A percentile compares a stretch with the other conserved stretches of the same genome.
Conservation (phyloP, 2,113 vertebrate genomes). For the Labrus mixtus region DNA sequence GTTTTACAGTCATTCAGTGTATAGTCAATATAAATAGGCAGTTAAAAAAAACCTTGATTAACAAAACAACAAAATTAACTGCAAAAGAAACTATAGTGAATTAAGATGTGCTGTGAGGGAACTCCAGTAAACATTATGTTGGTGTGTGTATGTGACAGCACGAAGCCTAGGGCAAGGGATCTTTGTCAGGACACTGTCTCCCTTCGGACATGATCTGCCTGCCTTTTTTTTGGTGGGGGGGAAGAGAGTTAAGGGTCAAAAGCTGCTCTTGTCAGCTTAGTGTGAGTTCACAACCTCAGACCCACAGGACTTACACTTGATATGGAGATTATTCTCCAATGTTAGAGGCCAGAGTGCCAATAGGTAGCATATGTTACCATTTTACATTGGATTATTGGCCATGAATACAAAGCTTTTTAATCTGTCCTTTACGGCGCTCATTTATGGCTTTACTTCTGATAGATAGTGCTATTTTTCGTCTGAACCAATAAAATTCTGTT, state of each 20-base stretch:
- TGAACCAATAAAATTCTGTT: background rate
- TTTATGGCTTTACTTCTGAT: background rate
- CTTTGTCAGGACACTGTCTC: slow-evolving; percentile 55
- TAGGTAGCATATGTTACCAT: slow-evolving; percentile 33
- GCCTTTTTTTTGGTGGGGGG: slow-evolving; percentile 50
- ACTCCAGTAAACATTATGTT: slow-evolving; percentile 34
- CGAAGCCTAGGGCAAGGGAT: slow-evolving; percentile 39
- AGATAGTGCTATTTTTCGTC: background rate
- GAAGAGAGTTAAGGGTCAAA: slow-evolving; percentile 58
- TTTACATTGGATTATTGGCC: background rate
- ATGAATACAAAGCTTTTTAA: background rate
- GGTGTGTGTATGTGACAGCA: slow-evolving; percentile 55
- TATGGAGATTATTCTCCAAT: slow-evolving; percentile 57
- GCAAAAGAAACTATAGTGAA: background rate
- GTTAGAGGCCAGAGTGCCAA: slow-evolving; percentile 35
- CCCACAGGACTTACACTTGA: slow-evolving; percentile 44
- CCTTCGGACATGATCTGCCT: slow-evolving; percentile 50
- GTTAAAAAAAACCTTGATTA: background rate
- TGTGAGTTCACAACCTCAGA: slow-evolving; percentile 56
- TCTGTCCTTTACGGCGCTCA: background rate
- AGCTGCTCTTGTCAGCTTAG: slow-evolving; percentile 70
- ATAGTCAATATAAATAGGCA: background rate
- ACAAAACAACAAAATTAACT: background rate
- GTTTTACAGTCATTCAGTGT: background rate
- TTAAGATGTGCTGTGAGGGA: slow-evolving; percentile 2